Percentiles rank a stretch among this genome's conserved stretches.
Conservation (phyloP, 2,113 vertebrate species). For the Rhodinocichla rosea region DNA sequence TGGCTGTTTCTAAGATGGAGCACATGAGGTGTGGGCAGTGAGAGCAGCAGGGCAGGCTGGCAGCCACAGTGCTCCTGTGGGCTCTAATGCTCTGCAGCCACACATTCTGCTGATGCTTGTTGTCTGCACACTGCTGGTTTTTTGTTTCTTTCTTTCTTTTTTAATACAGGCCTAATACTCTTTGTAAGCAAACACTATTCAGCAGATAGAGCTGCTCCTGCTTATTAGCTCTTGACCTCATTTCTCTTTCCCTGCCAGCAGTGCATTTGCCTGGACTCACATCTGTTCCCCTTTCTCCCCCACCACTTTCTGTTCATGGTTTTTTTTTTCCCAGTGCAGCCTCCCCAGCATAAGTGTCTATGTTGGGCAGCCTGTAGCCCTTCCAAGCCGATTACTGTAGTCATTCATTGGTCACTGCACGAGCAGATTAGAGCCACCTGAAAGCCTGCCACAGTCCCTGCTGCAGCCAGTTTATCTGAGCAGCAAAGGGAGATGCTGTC, state of each 20-base stretch:
- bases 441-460: conserved; percentile 28
- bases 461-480: conserved; percentile 16
- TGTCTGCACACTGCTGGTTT: not conserved
- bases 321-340: not conserved
- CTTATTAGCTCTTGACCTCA: not conserved
- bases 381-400: conserved; percentile 63
- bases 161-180: not conserved
- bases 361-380: conserved; percentile 41
- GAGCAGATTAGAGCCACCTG: conserved; percentile 64
- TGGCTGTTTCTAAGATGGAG: not conserved
- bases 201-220: not conserved
- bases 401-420: conserved; percentile 12
- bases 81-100: not conserved
- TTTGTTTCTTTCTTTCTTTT: not conserved
- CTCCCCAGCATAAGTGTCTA: conserved; percentile 5
- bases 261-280: not conserved
- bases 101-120: not conserved
- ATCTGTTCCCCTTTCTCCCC: not conserved
- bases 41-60: not conserved
- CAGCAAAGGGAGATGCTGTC: conserved; percentile 37
- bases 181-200: not conserved
- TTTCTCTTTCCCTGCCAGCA: not conserved
- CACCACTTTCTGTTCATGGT: not conserved
- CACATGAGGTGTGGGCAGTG: not conserved
- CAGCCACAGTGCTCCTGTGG: not conserved